Percentiles rank a stretch among this genome's conserved stretches.
Evolutionary conservation across 2,888 invertebrate genomes (phyloP).

Genomic region (Seira musarum): DNA sequence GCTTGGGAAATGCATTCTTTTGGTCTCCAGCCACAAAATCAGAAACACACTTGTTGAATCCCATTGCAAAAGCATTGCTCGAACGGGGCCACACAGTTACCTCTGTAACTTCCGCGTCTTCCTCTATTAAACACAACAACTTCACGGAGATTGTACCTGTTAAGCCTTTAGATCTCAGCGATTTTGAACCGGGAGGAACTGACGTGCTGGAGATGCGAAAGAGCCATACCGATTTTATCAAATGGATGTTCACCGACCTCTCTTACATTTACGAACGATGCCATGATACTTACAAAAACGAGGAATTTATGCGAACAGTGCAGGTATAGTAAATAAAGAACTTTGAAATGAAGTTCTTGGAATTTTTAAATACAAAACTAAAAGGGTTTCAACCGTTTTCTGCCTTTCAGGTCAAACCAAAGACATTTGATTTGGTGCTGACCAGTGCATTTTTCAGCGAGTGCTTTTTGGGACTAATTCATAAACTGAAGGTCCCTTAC

Average conservation of each 20-base stretch:
- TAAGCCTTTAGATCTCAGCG: conserved; percentile 38
- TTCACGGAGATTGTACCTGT: conserved; percentile 36
- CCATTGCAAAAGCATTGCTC: conserved; percentile 34
- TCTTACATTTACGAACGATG: conserved; percentile 39
- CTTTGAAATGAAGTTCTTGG: too few species aligned
- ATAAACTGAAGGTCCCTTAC: conserved; percentile 37
- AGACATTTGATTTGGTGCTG: conserved; percentile 70
- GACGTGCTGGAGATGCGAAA: conserved; percentile 28
- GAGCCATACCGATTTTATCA: conserved; percentile 71
- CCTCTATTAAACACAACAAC: conserved; percentile 69
- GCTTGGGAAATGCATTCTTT: too few species aligned
- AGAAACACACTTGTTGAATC: conserved; percentile 54
- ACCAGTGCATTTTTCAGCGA: conserved; percentile 73
- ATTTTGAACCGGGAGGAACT: background rate
- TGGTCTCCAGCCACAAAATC: conserved; percentile 39
- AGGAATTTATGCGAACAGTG: too few species aligned
- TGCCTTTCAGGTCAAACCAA: background rate
- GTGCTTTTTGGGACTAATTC: conserved; percentile 70
- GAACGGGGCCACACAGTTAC: conserved; percentile 43
- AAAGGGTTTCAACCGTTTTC: too few species aligned
- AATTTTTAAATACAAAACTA: too few species aligned
- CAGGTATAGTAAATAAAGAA: too few species aligned
- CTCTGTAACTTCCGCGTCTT: conserved; percentile 28
- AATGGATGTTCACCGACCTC: conserved; percentile 28
- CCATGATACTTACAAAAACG: conserved; percentile 36